Percentiles rank a stretch among this genome's conserved stretches.
Evolutionary conservation across 2,113 vertebrate species (phyloP).

Genomic region (Jaculus jaculus): DNA sequence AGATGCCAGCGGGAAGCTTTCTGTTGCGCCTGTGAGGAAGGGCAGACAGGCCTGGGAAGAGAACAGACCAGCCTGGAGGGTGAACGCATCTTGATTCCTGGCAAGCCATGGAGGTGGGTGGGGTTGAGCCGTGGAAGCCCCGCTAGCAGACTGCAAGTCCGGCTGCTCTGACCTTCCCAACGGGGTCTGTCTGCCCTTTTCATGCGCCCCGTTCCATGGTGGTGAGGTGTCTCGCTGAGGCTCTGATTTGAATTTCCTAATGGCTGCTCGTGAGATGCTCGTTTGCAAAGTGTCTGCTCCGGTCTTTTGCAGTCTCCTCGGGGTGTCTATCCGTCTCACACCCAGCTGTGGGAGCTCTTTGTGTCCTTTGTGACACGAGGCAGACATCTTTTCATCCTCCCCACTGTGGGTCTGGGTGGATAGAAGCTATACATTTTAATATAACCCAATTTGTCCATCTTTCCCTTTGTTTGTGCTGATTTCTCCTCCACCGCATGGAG

Average conservation of each 20-base stretch:
- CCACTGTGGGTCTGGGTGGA: background rate
- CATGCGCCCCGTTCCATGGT: background rate
- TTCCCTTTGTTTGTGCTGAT: background rate
- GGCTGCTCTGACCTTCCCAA: fast-evolving
- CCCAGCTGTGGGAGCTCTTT: background rate
- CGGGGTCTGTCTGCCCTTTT: background rate
- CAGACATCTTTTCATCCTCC: background rate
- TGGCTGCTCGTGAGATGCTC: background rate
- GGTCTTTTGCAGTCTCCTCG: background rate
- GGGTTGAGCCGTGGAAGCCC: no score
- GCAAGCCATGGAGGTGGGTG: background rate
- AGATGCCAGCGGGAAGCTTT: background rate
- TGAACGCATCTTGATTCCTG: background rate
- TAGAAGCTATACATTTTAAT: constrained; percentile 43
- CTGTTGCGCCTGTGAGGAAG: background rate
- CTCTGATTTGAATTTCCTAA: background rate
- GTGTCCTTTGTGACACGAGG: background rate
- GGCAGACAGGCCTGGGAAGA: no score
- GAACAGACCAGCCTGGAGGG: fast-evolving
- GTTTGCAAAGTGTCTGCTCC: background rate
- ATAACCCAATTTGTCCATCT: background rate
- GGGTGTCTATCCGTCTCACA: background rate
- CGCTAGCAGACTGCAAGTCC: fast-evolving
- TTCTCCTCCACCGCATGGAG: background rate
- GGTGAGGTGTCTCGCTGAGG: background rate